Evolutionary conservation across 2,888 invertebrate species (phyloP), one percentile per base, ranked within the genome.

Genomic region (Anodontia alba): DNA sequence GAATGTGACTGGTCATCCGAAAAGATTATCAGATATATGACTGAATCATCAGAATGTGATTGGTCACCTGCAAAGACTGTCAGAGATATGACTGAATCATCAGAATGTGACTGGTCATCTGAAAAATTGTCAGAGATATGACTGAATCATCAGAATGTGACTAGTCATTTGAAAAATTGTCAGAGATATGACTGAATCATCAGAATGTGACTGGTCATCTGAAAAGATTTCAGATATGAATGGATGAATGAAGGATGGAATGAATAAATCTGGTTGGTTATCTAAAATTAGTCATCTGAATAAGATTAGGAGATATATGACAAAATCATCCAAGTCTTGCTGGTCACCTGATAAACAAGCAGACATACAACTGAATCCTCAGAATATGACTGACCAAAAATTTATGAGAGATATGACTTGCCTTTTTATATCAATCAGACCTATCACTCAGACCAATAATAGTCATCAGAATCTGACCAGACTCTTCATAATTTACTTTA

Each of bases 41-140:
- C 76, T 73, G 88, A 85, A 74, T 79, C 88, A 73, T 83, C 84
- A 2, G 87, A 86, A 36, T 79, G 84, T n/a, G 86, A 87, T 33
- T 77, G 77, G 33, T 69, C 78, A 49, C 69, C 82, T 85, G 42
- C n/a, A 31, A 81, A 78, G 57, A 38, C 12, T 38, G 12, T 12
- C 5, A 5, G 7, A 38, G 12, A 75, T 36, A 8, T 33, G 62
- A 33, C 23, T 38, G 38, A 12, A 8, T 38, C 5, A 12, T 38
- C 12, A 38, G 7, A 38, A 38, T 38, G 5, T 5, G n/a, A n/a
- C n/a, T 17, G n/a, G n/a, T n/a, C n/a, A n/a, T n/a, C n/a, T 62
- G 20, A 8, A 62, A 10, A 17, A 8, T 26, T 17, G 10, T 8
- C 29, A 33, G 17, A 29, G 12, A 38, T 36, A 89, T 89, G 7